Evolutionary conservation across 1,140 invertebrate species (phyloP), one percentile per base, ranked within the genome.

Genomic region (Aphelinus atriplicis): DNA sequence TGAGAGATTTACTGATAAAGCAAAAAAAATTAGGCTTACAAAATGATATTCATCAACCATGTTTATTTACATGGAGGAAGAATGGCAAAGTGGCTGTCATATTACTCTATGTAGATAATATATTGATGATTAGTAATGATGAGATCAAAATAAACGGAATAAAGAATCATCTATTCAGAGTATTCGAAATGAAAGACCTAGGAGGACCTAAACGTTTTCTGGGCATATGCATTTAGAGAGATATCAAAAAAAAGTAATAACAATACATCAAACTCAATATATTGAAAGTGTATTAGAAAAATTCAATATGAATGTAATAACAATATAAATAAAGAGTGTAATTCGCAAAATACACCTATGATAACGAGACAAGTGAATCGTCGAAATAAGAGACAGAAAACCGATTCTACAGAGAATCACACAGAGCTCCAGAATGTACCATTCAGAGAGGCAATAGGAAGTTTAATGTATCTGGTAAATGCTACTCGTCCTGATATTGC

Each of bases 351-450:
- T 26, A 26, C 26, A 26, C 26, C 26, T 26, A 26, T 26, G 26
- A 26, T 26, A 26, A 26, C 26, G 26, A 66, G 57, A 62, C 77
- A 75, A 47, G 69, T 75, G 5, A 53, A 72, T 10, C 26, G 71
- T 55, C 69, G 70, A 75, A 71, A 71, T 7, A 73, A 78, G n/a
- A 57, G 85, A 76, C 86, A 86, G 9, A 84, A 88, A 26, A 26
- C 26, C 26, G 26, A 26, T 26, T 26, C 26, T 26, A 26, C 26
- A 26, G 26, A 26, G 26, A 26, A 26, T 26, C 26, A 26, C 26
- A 26, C 26, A 26, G 26, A 26, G 26, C 26, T 26, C 26, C 26
- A 26, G 26, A 26, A 26, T 26, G 26, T 26, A 26, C 26, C 26
- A 26, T 26, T 26, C 26, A 26, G 26, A 26, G 26, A 26, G 26